Base-by-base conservation (phyloP, 2,888 invertebrate species). In the Cacoxenus indagator region DNA sequence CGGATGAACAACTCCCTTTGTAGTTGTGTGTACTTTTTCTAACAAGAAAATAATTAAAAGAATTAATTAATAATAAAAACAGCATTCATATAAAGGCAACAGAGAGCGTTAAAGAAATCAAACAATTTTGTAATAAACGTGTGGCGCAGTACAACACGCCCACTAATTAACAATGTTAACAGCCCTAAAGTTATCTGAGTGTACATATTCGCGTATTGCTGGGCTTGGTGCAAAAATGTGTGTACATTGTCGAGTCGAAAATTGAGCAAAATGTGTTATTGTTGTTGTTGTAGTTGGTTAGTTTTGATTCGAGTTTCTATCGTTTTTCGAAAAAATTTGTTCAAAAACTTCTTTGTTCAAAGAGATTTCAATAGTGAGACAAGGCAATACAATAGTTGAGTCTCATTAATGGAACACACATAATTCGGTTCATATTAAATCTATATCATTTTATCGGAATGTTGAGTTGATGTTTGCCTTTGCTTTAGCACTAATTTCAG, bases 131-230 rank as follows among this genome's bases (percentile, higher is more conserved):
- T 26, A 57, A 29, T 5, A 29, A 14, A 19, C 19, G 27, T 27
- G 37, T 61, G 19, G 59, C 11, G 59, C n/a, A n/a, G n/a, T 37
- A 37, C 5, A 24, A 45, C 22, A 45, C 67, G 73, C 75, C 76
- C 77, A 70, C 69, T 80, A 77, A 81, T 75, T 76, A 79, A 81
- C 78, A 79, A 45, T 70, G 79, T 78, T 74, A 79, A 80, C 80
- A 80, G 80, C 80, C 80, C 80, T 81, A 80, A 78, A 19, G 70
- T 75, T 80, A 78, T 81, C 80, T 80, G 80, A 80, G 79, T 81
- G 76, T 75, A 69, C 78, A 78, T 64, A 19, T 6, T 22, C 9
- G 17, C 22, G 19, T 51, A 51, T 22, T 51, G 51, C 51, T 22
- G 22, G 22, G 17, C 22, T 14, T 37, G 8, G 37, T 11, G 37